Evolutionary conservation across 2,113 vertebrate species (phyloP).

Genomic region (Chionis minor): DNA sequence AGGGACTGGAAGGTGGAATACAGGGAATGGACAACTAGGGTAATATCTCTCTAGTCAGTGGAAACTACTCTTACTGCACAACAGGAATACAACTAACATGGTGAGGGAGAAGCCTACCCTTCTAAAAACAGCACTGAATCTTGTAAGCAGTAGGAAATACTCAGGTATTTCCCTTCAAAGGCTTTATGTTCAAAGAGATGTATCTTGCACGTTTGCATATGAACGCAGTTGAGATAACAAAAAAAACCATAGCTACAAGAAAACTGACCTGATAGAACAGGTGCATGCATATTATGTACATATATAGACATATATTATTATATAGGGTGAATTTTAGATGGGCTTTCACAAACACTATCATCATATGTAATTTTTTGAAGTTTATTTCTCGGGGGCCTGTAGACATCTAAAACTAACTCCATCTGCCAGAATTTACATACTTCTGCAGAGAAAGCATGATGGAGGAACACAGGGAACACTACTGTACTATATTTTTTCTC

Average conservation of each 20-base stretch:
- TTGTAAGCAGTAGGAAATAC: neutral
- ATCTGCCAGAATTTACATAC: neutral
- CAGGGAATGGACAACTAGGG: constrained; percentile 24
- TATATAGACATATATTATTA: neutral
- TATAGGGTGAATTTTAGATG: neutral
- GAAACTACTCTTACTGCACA: neutral
- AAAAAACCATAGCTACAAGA: neutral
- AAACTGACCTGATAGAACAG: neutral
- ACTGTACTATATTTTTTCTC: neutral
- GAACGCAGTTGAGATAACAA: neutral
- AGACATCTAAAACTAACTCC: neutral
- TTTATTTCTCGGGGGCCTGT: neutral
- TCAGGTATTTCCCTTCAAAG: neutral
- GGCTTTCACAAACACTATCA: neutral
- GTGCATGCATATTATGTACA: neutral
- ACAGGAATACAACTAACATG: neutral
- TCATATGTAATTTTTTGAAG: neutral
- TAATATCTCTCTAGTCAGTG: neutral
- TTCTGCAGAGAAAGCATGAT: neutral
- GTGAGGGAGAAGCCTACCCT: neutral
- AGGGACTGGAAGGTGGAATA: constrained; percentile 3
- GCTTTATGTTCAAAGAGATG: neutral
- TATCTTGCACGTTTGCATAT: neutral
- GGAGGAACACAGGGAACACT: neutral
- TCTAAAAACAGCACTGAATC: neutral